Conservation (phyloP, 2,888 invertebrate genomes). For the Pseudoips prasinana region DNA sequence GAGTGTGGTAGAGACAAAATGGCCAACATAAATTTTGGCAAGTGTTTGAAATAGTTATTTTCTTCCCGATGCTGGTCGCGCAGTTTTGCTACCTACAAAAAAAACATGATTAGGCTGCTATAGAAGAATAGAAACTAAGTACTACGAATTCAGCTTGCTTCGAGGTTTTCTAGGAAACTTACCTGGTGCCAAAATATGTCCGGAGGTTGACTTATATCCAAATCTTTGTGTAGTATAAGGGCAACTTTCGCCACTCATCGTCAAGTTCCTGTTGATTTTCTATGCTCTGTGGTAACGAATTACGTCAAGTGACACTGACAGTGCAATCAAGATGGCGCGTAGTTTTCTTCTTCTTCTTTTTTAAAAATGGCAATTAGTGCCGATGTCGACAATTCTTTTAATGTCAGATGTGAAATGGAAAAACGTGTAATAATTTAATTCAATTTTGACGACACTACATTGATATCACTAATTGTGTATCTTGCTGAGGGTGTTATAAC, state of each 20-base stretch:
- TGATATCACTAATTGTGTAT: too few relatives aligned
- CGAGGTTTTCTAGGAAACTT: too few relatives aligned
- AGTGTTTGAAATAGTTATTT: slow-evolving; percentile 5
- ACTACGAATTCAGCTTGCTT: slow-evolving; percentile 4
- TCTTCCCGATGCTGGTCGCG: slow-evolving; percentile 2
- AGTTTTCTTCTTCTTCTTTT: too few relatives aligned
- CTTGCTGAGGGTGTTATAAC: too few relatives aligned
- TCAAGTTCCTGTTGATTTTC: slow-evolving; percentile 5
- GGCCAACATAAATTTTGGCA: slow-evolving; percentile 9
- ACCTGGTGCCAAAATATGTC: slow-evolving; percentile 10
- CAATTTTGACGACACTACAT: too few relatives aligned
- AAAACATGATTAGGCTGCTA: slow-evolving; percentile 4
- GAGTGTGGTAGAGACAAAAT: slow-evolving; percentile 10
- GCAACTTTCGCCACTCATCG: slow-evolving; percentile 6
- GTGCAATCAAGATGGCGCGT: too few relatives aligned
- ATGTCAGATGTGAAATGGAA: too few relatives aligned
- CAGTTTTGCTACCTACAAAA: slow-evolving; percentile 5
- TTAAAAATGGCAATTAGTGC: too few relatives aligned
- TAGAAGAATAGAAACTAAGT: slow-evolving; percentile 1
- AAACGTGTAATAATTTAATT: too few relatives aligned
- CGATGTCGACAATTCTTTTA: too few relatives aligned
- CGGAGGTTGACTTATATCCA: slow-evolving; percentile 7
- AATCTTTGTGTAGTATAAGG: slow-evolving; percentile 4
- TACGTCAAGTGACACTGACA: too few relatives aligned
- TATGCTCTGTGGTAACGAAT: too few relatives aligned